Conservation (phyloP, 1,140 invertebrate species). For the Sinella curviseta region DNA sequence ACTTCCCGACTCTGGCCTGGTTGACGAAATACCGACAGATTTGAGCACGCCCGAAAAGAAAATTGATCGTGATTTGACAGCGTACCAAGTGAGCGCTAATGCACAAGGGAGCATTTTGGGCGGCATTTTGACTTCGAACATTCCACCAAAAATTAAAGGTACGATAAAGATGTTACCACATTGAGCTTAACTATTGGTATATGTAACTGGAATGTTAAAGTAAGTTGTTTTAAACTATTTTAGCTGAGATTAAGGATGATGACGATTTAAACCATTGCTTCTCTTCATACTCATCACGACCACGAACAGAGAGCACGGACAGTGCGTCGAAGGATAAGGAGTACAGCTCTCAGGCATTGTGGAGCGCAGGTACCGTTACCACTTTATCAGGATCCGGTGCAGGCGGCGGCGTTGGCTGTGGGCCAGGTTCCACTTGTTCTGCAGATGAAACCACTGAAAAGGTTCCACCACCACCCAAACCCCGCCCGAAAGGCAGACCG, state of each 20-base stretch:
- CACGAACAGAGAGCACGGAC: neutral
- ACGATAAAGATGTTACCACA: neutral
- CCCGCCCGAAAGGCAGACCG: neutral
- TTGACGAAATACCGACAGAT: conserved; percentile 1
- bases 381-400: neutral
- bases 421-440: neutral
- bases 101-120: conserved; percentile 6
- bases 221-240: neutral
- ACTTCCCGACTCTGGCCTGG: neutral
- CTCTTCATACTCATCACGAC: neutral
- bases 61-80: neutral
- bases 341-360: neutral
- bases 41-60: conserved; percentile 7
- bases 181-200: too few species aligned
- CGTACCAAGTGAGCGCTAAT: neutral
- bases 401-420: neutral
- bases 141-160: conserved; percentile 1
- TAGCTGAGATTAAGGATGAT: neutral
- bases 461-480: neutral
- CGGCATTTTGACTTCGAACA: neutral
- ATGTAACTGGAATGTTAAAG: neutral
- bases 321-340: conserved; percentile 4
- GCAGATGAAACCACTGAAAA: neutral
- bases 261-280: neutral
- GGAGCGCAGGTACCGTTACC: conserved; percentile 1